A percentile compares a stretch with the other conserved stretches of the same genome.
Conservation (phyloP, 2,888 invertebrate species). For the Napeogenes inachia region DNA sequence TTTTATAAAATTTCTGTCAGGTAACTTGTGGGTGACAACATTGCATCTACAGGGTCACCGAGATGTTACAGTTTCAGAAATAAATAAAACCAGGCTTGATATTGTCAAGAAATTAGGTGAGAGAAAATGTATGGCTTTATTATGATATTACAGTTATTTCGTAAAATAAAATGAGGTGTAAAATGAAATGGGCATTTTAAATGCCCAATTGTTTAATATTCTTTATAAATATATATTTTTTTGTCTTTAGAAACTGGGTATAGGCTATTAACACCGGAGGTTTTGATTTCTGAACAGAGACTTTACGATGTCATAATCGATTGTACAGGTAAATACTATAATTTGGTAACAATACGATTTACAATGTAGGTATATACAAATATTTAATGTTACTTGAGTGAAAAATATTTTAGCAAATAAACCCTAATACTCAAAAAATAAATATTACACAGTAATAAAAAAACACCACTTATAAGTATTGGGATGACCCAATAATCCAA, state of each 20-base stretch:
- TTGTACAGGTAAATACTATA: slow-evolving; percentile 76
- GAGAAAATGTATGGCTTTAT: slow-evolving; percentile 19
- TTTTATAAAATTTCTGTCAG: slow-evolving; percentile 37
- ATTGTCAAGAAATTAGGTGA: slow-evolving; percentile 74
- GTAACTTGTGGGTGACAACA: slow-evolving; percentile 80
- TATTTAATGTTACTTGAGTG: too few relatives aligned
- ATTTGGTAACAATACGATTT: neutral
- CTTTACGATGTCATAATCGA: slow-evolving; percentile 82
- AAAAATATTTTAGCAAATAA: too few relatives aligned
- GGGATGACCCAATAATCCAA: too few relatives aligned
- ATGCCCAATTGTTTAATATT: neutral
- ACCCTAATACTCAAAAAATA: too few relatives aligned
- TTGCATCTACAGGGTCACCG: slow-evolving; percentile 83
- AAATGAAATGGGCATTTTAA: too few relatives aligned
- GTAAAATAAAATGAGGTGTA: too few relatives aligned
- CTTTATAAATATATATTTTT: neutral
- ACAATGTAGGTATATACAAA: too few relatives aligned
- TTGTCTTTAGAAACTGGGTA: slow-evolving; percentile 75
- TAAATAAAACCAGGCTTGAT: slow-evolving; percentile 71
- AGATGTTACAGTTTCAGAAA: slow-evolving; percentile 83
- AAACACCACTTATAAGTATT: too few relatives aligned
- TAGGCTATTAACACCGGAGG: slow-evolving; percentile 73
- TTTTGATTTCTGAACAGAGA: slow-evolving; percentile 68
- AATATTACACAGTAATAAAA: too few relatives aligned
- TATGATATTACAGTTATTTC: neutral